Base-by-base conservation (phyloP, 2,888 invertebrate genomes). In the Tiphia femorata region DNA sequence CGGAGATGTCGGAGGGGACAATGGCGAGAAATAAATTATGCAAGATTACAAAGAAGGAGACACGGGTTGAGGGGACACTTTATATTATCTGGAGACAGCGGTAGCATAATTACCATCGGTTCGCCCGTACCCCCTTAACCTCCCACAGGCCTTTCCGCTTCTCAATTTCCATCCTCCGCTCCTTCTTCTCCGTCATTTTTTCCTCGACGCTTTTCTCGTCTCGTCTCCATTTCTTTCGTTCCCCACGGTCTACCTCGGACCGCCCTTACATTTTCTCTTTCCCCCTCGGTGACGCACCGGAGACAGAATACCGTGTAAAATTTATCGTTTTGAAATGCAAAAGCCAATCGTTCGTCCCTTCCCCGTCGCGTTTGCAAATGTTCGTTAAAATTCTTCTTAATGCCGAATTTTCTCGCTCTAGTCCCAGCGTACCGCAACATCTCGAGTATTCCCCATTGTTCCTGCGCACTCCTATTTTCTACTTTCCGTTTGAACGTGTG, bases 21-120 rank as follows among this genome's bases (percentile, higher is more conserved):
- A 80, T 78, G 78, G 78, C 73, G 76, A 74, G 77, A 82, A 80
- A 83, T 83, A 83, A 82, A 82, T 83, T 83, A 82, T 81, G 82
- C 82, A 76, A 82, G 81, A 82, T 82, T 80, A 81, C 83, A 82
- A 80, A 80, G 69, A 62, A 67, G 69, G 47, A 57, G 58, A 60
- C 47, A 47, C 46, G 58, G 55, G 57, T 67, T 59, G 67, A 61
- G 64, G 63, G 64, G 54, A 72, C 71, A 75, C 76, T 79, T 79
- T 79, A 82, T 82, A 81, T 82, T 80, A 81, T 81, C 78, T 72
- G 72, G 73, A 72, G 77, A 79, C 79, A 79, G 78, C 73, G 77
- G 77, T 76, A 73, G 79, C 75, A 79, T 82, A 81, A 83, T 83
- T 83, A 81, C 77, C 79, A 72, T 49, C 67, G 66, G 23, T 20